phyloP scores from a whole-genome alignment of 2,888 invertebrate species.

The Baronia brevicornis region DNA sequence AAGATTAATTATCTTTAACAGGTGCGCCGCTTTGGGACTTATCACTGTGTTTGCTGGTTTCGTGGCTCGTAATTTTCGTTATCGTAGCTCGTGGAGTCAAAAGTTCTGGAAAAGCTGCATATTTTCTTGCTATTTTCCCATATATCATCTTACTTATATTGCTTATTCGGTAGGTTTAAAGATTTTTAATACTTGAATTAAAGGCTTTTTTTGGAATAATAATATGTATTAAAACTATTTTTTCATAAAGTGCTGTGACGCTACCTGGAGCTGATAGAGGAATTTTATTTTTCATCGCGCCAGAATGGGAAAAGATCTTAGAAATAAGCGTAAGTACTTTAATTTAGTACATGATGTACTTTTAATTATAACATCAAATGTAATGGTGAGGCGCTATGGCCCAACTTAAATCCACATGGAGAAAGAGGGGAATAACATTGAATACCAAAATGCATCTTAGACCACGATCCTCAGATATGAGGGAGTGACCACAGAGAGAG shows the following conservation, averaged over 20 bases:
- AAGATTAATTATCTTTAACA: slow-evolving; percentile 22
- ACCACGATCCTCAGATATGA: too few relatives aligned
- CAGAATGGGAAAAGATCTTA: slow-evolving; percentile 83
- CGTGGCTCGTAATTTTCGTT: slow-evolving; percentile 82
- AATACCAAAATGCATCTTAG: too few relatives aligned
- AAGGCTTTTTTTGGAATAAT: too few relatives aligned
- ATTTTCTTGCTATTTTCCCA: slow-evolving; percentile 91
- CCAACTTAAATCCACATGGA: too few relatives aligned
- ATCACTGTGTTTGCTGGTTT: slow-evolving; percentile 77
- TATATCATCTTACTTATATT: slow-evolving; percentile 85
- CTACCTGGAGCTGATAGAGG: slow-evolving; percentile 83
- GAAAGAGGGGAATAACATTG: too few relatives aligned
- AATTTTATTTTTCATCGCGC: slow-evolving; percentile 85
- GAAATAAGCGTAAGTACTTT: slow-evolving; percentile 75
- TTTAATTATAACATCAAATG: too few relatives aligned
- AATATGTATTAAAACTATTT: slow-evolving; percentile 4
- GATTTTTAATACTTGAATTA: neutral
- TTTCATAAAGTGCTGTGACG: slow-evolving; percentile 71
- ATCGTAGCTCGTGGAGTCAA: slow-evolving; percentile 84
- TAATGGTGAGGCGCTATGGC: too few relatives aligned
- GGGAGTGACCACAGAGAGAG: too few relatives aligned
- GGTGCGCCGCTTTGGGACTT: slow-evolving; percentile 81
- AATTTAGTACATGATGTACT: neutral
- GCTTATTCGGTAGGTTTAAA: slow-evolving; percentile 73
- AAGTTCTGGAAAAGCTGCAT: slow-evolving; percentile 88